Percentiles rank a stretch among this genome's conserved stretches.
Conservation (phyloP, 2,888 invertebrate species). For the Aspidiotus rigidus region DNA sequence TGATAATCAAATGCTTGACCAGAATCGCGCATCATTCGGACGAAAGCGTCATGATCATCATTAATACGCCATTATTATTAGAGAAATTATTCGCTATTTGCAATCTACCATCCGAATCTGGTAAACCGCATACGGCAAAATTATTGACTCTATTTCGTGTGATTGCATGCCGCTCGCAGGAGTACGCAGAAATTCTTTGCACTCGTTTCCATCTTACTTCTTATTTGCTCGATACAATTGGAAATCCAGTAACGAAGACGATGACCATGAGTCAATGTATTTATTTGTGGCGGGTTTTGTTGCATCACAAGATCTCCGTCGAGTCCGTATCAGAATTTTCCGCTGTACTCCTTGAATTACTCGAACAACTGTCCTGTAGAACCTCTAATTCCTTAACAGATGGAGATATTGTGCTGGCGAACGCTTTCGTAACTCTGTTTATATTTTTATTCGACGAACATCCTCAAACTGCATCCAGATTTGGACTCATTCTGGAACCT, state of each 20-base stretch:
- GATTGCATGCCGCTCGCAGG: slow-evolving; percentile 17
- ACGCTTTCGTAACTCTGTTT: slow-evolving; percentile 14
- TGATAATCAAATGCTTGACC: slow-evolving; percentile 67
- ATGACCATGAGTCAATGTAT: slow-evolving; percentile 45
- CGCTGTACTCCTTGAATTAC: slow-evolving; percentile 10
- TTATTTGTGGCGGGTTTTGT: slow-evolving; percentile 50
- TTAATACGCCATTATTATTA: slow-evolving; percentile 56
- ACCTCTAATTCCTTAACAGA: background rate
- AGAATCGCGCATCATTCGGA: slow-evolving; percentile 69
- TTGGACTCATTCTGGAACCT: slow-evolving; percentile 12
- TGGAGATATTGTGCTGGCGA: slow-evolving; percentile 15
- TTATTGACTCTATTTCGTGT: slow-evolving; percentile 22
- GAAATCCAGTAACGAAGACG: slow-evolving; percentile 14
- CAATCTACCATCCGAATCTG: background rate
- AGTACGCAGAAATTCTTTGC: slow-evolving; percentile 5
- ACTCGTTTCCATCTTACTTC: slow-evolving; percentile 7
- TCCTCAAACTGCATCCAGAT: slow-evolving; percentile 2
- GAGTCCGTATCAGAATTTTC: slow-evolving; percentile 44
- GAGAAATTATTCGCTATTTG: slow-evolving; percentile 39
- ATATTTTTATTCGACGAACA: slow-evolving; percentile 18
- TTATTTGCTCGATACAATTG: slow-evolving; percentile 19
- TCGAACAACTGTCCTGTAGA: slow-evolving; percentile 7
- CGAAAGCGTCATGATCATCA: slow-evolving; percentile 55
- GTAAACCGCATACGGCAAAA: slow-evolving; percentile 17
- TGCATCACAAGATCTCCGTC: slow-evolving; percentile 48